phyloP scores from a whole-genome alignment of 2,888 invertebrate species.

The Polymixis lichenea region DNA sequence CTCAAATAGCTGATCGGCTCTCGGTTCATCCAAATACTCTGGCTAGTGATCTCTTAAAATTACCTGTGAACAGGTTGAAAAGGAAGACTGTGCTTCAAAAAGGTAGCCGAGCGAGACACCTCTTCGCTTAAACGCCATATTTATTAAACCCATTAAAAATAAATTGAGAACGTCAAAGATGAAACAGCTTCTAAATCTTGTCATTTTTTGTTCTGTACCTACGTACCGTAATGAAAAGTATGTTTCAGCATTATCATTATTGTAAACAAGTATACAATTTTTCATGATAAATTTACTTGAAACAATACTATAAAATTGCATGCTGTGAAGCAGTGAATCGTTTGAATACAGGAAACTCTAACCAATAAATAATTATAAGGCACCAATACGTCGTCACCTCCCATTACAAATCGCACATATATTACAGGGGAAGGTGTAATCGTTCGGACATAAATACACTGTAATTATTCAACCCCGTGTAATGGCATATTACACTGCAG shows the following conservation, averaged over 20 bases:
- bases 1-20: too few species aligned
- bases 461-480: slow-evolving; percentile 61
- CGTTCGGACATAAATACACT: slow-evolving; percentile 54
- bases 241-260: too few species aligned
- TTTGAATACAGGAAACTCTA: neutral
- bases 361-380: slow-evolving; percentile 2
- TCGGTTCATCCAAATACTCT: too few species aligned
- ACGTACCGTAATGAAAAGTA: neutral
- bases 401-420: slow-evolving; percentile 34
- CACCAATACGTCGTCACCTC: slow-evolving; percentile 13
- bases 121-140: too few species aligned
- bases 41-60: too few species aligned
- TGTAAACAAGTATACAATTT: neutral
- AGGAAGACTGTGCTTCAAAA: too few species aligned
- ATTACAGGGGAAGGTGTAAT: slow-evolving; percentile 46
- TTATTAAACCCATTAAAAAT: too few species aligned
- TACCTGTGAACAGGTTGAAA: too few species aligned
- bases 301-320: neutral
- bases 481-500: slow-evolving; percentile 57
- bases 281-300: neutral
- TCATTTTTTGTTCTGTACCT: too few species aligned
- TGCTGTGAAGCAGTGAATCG: neutral
- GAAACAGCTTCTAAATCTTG: neutral
- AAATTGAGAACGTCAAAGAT: neutral
- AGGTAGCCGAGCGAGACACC: too few species aligned